Evolutionary conservation across 2,797 vertebrate genomes (phyloP).

Genomic region (Vireo griseus): DNA sequence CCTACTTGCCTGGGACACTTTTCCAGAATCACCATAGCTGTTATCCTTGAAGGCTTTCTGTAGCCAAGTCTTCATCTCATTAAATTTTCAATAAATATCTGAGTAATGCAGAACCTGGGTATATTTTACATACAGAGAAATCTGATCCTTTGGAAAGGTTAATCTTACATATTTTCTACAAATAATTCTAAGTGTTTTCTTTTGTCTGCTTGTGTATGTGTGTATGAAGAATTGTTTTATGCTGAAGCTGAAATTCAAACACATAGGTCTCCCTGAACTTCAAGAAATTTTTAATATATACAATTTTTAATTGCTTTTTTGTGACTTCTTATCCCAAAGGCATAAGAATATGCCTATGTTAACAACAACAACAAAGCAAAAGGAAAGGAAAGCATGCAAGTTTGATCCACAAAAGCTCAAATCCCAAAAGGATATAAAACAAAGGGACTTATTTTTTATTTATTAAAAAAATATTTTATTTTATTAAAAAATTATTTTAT

Average conservation of each 20-base stretch:
- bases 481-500: too few species aligned
- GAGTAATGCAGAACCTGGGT: background rate
- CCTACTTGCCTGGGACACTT: background rate
- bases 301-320: background rate
- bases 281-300: background rate
- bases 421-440: background rate
- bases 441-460: background rate
- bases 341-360: background rate
- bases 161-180: background rate
- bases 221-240: background rate
- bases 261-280: background rate
- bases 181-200: background rate
- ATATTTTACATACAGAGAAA: background rate
- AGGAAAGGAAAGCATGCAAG: background rate
- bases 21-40: background rate
- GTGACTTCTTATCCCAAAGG: background rate
- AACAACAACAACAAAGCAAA: background rate
- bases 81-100: background rate
- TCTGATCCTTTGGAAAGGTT: background rate
- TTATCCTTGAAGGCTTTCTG: background rate
- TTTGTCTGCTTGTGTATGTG: fast-evolving
- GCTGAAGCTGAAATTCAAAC: background rate
- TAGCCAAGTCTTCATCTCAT: background rate
- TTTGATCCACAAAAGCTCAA: background rate
- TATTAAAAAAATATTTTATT: background rate